These are phyloP conservation scores for Muschampia plurimacula DNA, from an alignment of 2,888 invertebrate species.

Conservation along the genomic window DNA sequence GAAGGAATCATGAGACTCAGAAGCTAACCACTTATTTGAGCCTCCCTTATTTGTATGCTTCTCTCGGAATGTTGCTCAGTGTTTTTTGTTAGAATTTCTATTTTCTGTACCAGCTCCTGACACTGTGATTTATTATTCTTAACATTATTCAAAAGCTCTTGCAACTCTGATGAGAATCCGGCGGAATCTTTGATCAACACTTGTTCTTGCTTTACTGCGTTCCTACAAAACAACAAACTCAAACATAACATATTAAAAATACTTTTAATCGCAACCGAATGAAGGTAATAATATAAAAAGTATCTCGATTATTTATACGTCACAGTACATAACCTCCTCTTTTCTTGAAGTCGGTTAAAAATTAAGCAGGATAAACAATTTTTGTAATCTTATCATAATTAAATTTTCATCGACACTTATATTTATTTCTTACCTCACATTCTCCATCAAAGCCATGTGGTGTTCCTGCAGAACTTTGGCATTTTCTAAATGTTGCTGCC, in stretches of 20 bases:
- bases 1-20: neutral
- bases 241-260: neutral
- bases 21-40: constrained; percentile 79
- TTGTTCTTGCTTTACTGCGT: constrained; percentile 82
- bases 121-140: constrained; percentile 77
- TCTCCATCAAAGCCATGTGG: constrained; percentile 83
- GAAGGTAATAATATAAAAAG: no score
- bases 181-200: constrained; percentile 78
- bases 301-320: no score
- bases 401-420: neutral
- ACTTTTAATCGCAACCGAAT: neutral
- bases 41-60: constrained; percentile 81
- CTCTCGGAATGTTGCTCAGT: constrained; percentile 76
- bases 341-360: no score
- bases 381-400: no score
- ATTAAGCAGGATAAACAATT: no score
- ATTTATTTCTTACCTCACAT: constrained; percentile 76
- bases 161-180: constrained; percentile 80
- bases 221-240: constrained; percentile 61
- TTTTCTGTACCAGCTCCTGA: constrained; percentile 75
- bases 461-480: constrained; percentile 75
- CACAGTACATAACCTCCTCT: no score
- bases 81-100: constrained; percentile 73
- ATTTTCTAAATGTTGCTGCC: constrained; percentile 79
- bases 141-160: constrained; percentile 75